Evolutionary conservation across 2,888 invertebrate species (phyloP).

Genomic region (Eupithecia centaureata): DNA sequence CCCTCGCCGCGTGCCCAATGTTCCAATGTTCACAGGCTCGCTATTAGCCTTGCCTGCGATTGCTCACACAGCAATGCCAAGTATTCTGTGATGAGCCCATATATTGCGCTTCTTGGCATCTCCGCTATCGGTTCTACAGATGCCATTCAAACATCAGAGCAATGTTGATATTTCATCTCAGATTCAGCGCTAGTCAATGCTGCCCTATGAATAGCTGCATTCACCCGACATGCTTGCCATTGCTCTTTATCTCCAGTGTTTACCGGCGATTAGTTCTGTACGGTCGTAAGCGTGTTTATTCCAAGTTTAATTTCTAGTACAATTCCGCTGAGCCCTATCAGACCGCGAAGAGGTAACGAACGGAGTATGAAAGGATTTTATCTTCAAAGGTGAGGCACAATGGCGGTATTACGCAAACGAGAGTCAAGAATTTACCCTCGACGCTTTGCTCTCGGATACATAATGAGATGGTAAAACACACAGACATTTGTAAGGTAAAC

Average conservation of each 20-base stretch:
- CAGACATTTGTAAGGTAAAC: constrained; percentile 45
- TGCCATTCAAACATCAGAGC: not conserved
- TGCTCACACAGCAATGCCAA: not conserved
- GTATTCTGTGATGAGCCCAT: not conserved
- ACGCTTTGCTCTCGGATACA: constrained; percentile 51
- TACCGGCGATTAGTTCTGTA: not conserved
- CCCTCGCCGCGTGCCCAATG: not conserved
- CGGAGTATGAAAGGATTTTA: constrained; percentile 64
- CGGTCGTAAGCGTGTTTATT: constrained; percentile 11
- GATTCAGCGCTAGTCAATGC: not conserved
- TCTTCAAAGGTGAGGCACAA: constrained; percentile 73
- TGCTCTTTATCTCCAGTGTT: not conserved
- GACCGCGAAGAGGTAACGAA: constrained; percentile 62
- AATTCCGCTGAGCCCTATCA: constrained; percentile 49
- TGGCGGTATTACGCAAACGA: constrained; percentile 68
- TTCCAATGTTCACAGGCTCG: not conserved
- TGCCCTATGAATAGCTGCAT: not conserved
- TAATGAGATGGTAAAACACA: constrained; percentile 69
- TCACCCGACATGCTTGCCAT: not conserved
- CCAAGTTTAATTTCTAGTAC: constrained; percentile 29
- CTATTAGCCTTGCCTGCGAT: not conserved
- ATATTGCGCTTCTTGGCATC: constrained; percentile 1
- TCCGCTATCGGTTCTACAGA: not conserved
- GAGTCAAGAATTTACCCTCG: constrained; percentile 62
- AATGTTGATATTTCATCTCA: constrained; percentile 1